Evolutionary conservation across 2,113 vertebrate genomes (phyloP), one percentile per base, ranked within the genome.

Genomic region (Strix aluco): DNA sequence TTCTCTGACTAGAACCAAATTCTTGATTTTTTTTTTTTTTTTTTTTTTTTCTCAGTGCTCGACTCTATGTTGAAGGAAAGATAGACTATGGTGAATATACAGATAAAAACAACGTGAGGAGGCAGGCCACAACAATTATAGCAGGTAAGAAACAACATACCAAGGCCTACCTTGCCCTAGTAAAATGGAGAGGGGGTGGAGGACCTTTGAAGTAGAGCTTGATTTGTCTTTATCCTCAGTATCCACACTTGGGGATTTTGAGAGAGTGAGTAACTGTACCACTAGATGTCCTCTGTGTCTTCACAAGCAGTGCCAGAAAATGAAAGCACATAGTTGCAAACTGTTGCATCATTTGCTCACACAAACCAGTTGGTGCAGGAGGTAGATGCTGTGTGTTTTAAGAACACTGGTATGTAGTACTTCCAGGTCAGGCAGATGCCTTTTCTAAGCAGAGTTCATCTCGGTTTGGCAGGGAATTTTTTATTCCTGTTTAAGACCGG

Each of bases 1-100:
- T 80, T 91, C 72, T 87, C 42, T 91, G 61, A 80, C 40, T 9
- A 46, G 57, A 69, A 69, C 21, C 5, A 66, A 44, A 65, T 69
- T 75, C 42, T 71, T 97, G 3, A 69, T 63, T 80, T 75, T 22
- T 88, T 73, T 95, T 25, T 61, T 49, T 22, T 92, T 86, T 80
- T 75, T 22, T 88, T 73, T 95, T 25, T 61, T 38, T 16, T 91
- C 84, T 57, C 87, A 99, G 99, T 57, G 94, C 99, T 44, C 98
- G 99, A 72, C 80, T 99, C 71, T 99, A 98, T 1, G 98, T 99
- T 46, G 99, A 99, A 97, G 99, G 99, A 21, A 99, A 99, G 92
- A 96, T 99, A 78, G 99, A 99, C 96, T 99, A 99, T 25, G 99
- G 99, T 6, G 99, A 99, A 96, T 99, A 99, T 12, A 98, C 98